Conservation (phyloP, 2,888 invertebrate species). For the Leucophora obtusa region DNA sequence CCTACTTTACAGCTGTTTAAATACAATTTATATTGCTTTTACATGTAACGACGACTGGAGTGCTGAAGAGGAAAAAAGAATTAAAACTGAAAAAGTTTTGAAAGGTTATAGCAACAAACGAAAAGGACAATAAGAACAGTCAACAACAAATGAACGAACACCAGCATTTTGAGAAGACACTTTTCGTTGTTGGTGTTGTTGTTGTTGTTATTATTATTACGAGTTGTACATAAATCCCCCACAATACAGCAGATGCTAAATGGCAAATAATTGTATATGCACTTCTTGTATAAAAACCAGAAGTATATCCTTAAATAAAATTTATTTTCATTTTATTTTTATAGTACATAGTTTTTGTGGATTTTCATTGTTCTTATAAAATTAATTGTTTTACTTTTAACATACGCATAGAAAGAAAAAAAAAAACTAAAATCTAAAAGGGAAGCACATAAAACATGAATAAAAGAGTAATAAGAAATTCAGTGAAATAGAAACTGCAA, state of each 20-base stretch:
- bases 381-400: slow-evolving; percentile 3
- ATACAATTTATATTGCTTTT: slow-evolving; percentile 59
- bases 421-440: neutral
- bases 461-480: slow-evolving; percentile 28
- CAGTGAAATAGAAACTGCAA: slow-evolving; percentile 30
- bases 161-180: neutral
- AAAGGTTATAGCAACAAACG: slow-evolving; percentile 26
- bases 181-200: neutral
- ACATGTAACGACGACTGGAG: slow-evolving; percentile 37
- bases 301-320: neutral
- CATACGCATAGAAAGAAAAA: neutral
- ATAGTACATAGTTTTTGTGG: slow-evolving; percentile 7
- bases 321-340: neutral
- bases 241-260: slow-evolving; percentile 53
- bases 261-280: slow-evolving; percentile 52
- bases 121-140: slow-evolving; percentile 17
- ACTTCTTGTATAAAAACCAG: slow-evolving; percentile 10
- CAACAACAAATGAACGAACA: neutral
- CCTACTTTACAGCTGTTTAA: slow-evolving; percentile 56
- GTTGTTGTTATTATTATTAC: neutral
- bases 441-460: slow-evolving; percentile 23
- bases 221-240: slow-evolving; percentile 49
- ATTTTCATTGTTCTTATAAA: slow-evolving; percentile 8
- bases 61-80: neutral
- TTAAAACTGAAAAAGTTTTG: slow-evolving; percentile 20